Conservation (phyloP, 30 jellyfish, hydroid and myxozoan species). For the Chrysaora quinquecirrha region DNA sequence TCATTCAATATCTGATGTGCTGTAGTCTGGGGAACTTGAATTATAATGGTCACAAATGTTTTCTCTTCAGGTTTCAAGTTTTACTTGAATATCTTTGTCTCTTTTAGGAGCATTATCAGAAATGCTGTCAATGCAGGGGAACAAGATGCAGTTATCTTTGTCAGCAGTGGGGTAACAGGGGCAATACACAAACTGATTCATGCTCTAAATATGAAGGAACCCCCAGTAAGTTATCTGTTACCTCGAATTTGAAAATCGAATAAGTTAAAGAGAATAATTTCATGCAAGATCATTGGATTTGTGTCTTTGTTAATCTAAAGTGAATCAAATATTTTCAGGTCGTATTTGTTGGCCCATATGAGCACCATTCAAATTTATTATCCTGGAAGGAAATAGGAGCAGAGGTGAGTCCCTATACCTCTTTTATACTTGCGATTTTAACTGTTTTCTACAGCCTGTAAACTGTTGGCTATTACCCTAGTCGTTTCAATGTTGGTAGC, state of each 20-base stretch:
- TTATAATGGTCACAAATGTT: too few relatives aligned
- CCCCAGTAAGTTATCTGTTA: conserved; percentile 81
- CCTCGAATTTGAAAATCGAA: background rate
- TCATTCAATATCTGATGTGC: too few relatives aligned
- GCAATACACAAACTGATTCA: conserved; percentile 84
- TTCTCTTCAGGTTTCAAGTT: too few relatives aligned
- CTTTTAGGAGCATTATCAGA: conserved; percentile 82
- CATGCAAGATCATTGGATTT: too few relatives aligned
- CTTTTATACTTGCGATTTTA: background rate
- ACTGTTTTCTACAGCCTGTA: background rate
- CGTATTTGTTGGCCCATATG: conserved; percentile 90
- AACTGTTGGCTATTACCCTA: too few relatives aligned
- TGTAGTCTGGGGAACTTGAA: too few relatives aligned
- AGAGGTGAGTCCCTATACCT: conserved; percentile 84
- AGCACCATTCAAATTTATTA: conserved; percentile 85
- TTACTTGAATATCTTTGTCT: too few relatives aligned
- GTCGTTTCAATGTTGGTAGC: too few relatives aligned
- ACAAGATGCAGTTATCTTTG: conserved; percentile 82
- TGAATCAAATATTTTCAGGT: conserved; percentile 45
- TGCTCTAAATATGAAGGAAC: conserved; percentile 62
- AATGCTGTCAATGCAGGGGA: conserved; percentile 83
- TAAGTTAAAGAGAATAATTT: background rate
- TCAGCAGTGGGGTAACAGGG: conserved; percentile 89
- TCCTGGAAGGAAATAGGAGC: conserved; percentile 93
- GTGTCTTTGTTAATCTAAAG: too few relatives aligned